Evolutionary conservation across 2,797 vertebrate species (phyloP).

Genomic region (Acanthurus tractus): DNA sequence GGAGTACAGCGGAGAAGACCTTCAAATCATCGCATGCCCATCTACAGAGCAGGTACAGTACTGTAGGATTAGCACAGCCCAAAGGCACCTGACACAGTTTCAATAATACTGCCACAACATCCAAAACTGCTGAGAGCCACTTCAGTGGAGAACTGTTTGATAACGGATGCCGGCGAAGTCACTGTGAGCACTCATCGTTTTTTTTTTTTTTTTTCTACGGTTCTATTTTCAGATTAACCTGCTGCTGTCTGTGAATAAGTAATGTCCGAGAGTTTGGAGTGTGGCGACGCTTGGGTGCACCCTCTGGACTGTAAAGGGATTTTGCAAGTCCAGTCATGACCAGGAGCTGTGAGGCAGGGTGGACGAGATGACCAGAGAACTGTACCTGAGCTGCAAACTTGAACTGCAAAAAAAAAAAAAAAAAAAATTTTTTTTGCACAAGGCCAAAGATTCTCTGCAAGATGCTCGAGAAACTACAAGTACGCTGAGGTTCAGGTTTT

Average conservation of each 20-base stretch:
- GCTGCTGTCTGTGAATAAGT: slow-evolving; percentile 92
- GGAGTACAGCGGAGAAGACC: slow-evolving; percentile 94
- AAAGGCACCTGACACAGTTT: slow-evolving; percentile 53
- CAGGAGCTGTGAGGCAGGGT: slow-evolving; percentile 49
- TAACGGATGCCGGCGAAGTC: slow-evolving; percentile 51
- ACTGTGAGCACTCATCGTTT: slow-evolving; percentile 48
- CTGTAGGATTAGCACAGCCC: slow-evolving; percentile 43
- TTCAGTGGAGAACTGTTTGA: slow-evolving; percentile 46
- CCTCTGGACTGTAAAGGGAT: slow-evolving; percentile 43
- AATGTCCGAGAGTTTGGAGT: slow-evolving; percentile 58
- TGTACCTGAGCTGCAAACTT: slow-evolving; percentile 36
- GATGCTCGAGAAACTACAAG: slow-evolving; percentile 26
- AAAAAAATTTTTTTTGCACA: slow-evolving; percentile 14
- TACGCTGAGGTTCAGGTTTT: slow-evolving; percentile 44
- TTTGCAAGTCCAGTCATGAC: slow-evolving; percentile 52
- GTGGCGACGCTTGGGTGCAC: slow-evolving; percentile 38
- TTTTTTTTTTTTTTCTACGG: background rate
- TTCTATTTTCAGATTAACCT: slow-evolving; percentile 91
- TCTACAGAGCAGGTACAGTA: slow-evolving; percentile 89
- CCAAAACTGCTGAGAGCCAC: slow-evolving; percentile 58
- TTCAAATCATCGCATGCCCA: slow-evolving; percentile 96
- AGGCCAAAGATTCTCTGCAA: slow-evolving; percentile 67
- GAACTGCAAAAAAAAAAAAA: slow-evolving; percentile 7
- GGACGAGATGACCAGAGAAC: slow-evolving; percentile 49
- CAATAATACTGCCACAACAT: slow-evolving; percentile 55